These are phyloP conservation scores for Vireo griseus DNA, from an alignment of 2,797 vertebrate genomes.

Conservation along the genomic window DNA sequence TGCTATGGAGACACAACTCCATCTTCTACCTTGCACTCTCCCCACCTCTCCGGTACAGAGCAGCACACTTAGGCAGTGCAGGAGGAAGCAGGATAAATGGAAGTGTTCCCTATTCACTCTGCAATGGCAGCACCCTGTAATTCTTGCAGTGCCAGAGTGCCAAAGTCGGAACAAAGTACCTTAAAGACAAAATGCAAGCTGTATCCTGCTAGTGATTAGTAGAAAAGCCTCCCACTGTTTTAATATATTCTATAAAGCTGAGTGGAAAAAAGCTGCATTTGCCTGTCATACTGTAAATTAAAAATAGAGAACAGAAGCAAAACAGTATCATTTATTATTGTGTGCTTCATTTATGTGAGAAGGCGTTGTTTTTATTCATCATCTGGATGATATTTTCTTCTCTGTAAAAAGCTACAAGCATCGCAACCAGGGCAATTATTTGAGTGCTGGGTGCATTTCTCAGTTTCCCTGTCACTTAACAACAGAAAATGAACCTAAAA, in stretches of 20 bases:
- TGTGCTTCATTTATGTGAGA: neutral
- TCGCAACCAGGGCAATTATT: neutral
- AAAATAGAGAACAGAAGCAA: constrained; percentile 32
- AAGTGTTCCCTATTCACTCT: neutral
- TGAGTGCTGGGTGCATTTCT: neutral
- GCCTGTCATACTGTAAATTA: neutral
- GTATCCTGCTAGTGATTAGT: neutral
- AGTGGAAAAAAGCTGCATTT: neutral
- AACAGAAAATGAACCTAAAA: neutral
- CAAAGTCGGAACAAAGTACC: neutral
- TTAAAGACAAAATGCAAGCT: neutral
- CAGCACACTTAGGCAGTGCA: neutral
- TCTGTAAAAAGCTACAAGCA: neutral
- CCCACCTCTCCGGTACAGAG: neutral
- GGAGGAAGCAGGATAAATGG: neutral
- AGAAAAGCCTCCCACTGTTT: neutral
- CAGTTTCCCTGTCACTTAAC: neutral
- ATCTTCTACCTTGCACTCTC: neutral
- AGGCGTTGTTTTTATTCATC: neutral
- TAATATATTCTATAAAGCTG: neutral
- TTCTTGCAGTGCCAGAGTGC: neutral
- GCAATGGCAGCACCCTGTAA: neutral
- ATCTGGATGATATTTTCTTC: constrained; percentile 50
- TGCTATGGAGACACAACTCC: neutral
- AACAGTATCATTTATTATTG: neutral